Percentiles rank a stretch among this genome's conserved stretches.
Conservation (phyloP, 2,888 invertebrate genomes). For the Spicauda simplicius region DNA sequence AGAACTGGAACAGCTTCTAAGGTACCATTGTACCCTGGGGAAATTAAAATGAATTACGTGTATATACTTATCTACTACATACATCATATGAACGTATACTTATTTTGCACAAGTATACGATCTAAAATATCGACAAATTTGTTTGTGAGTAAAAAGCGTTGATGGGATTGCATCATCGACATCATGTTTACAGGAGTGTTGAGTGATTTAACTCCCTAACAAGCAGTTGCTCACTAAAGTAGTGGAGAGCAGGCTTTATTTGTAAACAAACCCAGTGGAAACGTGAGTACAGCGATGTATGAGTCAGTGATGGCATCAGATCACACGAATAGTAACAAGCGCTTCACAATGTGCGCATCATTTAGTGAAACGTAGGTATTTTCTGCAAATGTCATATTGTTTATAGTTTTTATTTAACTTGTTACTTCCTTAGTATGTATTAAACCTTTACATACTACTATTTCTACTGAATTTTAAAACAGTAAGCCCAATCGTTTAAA, state of each 20-base stretch:
- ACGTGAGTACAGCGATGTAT: conserved; percentile 49
- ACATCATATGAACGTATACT: neutral
- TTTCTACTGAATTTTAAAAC: too few species aligned
- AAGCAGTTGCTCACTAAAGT: conserved; percentile 36
- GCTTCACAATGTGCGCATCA: conserved; percentile 48
- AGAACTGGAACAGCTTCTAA: conserved; percentile 67
- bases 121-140: neutral
- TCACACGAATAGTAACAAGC: conserved; percentile 38
- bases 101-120: neutral
- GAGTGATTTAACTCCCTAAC: conserved; percentile 26
- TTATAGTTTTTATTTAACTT: too few species aligned
- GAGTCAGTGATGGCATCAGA: conserved; percentile 69
- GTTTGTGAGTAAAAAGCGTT: conserved; percentile 8
- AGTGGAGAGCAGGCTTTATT: conserved; percentile 49
- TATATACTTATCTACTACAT: conserved; percentile 5
- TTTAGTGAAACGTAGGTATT: conserved; percentile 45
- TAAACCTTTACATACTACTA: too few species aligned
- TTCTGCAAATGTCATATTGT: conserved; percentile 4
- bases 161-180: conserved; percentile 23
- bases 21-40: conserved; percentile 72
- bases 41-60: conserved; percentile 74
- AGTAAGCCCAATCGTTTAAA: too few species aligned
- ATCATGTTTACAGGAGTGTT: conserved; percentile 24
- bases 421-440: too few species aligned
- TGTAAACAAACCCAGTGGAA: conserved; percentile 64